Evolutionary conservation across 2,797 vertebrate species (phyloP), one percentile per base, ranked within the genome.

Genomic region (Ctenochaetus hawaiiensis): DNA sequence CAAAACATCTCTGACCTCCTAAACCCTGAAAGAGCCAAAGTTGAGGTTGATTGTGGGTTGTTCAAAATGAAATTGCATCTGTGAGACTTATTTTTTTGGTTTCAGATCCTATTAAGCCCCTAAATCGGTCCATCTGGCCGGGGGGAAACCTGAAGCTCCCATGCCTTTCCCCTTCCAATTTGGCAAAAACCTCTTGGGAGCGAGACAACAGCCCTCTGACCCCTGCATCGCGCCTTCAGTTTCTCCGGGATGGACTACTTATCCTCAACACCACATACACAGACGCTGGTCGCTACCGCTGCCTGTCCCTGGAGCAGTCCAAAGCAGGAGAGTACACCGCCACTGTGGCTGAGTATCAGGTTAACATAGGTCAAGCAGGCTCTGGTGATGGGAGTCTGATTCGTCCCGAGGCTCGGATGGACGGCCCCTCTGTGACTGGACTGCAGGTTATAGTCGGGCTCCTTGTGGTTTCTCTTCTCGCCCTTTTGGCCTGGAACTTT

Each of bases 401-500:
- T 37, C 0, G 12, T 4, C 37, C 84, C 3, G 12, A 78, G 12
- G 45, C 84, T n/a, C 91, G 44, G 74, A 83, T 0, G 0, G 17
- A 72, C 0, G 61, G 77, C 4, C 45, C 78, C 16, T 90, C 86
- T 13, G 37, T 90, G 17, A 23, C 71, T 23, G 87, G 72, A 34
- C 90, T 94, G 52, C 76, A 91, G 61, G 65, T 80, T 20, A 1
- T 69, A 0, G 67, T 93, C 0, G 89, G 58, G 2, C 5, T 92
- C 1, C 88, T 96, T 45, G 62, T 77, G 0, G n/a, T 95, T 51
- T 26, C 67, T 39, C 83, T 96, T 51, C 23, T 89, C 23, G 80
- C 1, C 5, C 88, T 96, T 45, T 77, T 95, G 12, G 4, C 66
- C 23, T 96, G 95, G 95, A 96, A 94, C 74, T 47, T 94, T 76